Percentiles rank a stretch among this genome's conserved stretches.
Evolutionary conservation across 92 coral and sea anemone species (phyloP).

Genomic region (Metridium senile): DNA sequence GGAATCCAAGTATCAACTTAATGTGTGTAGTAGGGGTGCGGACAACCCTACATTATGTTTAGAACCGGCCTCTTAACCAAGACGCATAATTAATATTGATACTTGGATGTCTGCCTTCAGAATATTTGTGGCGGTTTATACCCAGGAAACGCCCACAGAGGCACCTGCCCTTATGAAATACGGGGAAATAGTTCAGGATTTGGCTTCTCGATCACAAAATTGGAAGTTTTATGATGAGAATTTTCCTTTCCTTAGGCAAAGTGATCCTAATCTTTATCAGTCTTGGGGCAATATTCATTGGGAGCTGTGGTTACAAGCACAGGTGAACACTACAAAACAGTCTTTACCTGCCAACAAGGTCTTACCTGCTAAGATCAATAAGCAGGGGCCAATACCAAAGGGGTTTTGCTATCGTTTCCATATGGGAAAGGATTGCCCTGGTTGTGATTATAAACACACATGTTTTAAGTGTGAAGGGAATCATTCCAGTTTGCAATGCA

Average conservation of each 20-base stretch:
- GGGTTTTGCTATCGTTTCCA: slow-evolving; percentile 43
- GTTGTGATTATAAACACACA: slow-evolving; percentile 35
- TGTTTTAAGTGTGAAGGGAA: slow-evolving; percentile 43
- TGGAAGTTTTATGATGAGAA: slow-evolving; percentile 54
- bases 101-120: slow-evolving; percentile 43
- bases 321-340: neutral
- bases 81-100: slow-evolving; percentile 18
- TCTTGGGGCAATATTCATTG: slow-evolving; percentile 47
- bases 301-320: slow-evolving; percentile 53
- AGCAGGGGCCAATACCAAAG: slow-evolving; percentile 10
- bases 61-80: slow-evolving; percentile 17
- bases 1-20: too few relatives aligned
- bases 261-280: neutral
- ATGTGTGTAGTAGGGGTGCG: too few relatives aligned
- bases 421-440: slow-evolving; percentile 22
- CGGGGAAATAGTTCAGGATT: slow-evolving; percentile 42
- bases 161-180: slow-evolving; percentile 51
- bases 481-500: slow-evolving; percentile 31
- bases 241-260: slow-evolving; percentile 45
- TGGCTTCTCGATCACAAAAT: slow-evolving; percentile 32
- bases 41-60: slow-evolving; percentile 32
- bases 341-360: neutral
- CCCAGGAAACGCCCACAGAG: slow-evolving; percentile 31
- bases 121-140: slow-evolving; percentile 42
- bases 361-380: neutral